A percentile compares a stretch with the other conserved stretches of the same genome.
phyloP scores from a whole-genome alignment of 2,888 invertebrate species.

The Hemithea aestivaria region DNA sequence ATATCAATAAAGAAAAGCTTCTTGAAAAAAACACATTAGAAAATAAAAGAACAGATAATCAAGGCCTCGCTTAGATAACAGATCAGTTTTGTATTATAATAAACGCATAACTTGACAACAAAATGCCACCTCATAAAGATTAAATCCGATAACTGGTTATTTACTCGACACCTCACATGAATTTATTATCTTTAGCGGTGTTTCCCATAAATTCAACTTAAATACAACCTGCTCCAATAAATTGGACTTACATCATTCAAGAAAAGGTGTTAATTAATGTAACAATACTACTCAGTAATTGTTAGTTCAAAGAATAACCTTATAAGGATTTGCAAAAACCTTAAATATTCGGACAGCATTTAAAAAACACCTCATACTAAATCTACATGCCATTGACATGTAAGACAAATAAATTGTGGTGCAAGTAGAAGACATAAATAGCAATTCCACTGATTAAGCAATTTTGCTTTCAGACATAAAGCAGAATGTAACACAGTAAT shows the following conservation, averaged over 20 bases:
- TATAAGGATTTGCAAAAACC: no score
- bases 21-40: no score
- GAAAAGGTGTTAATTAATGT: slow-evolving; percentile 4
- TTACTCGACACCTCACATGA: slow-evolving; percentile 11
- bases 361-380: slow-evolving; percentile 13
- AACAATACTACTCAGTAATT: no score
- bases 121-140: slow-evolving; percentile 2
- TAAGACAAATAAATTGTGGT: slow-evolving; percentile 1
- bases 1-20: no score
- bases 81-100: neutral
- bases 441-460: slow-evolving; percentile 4
- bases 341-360: slow-evolving; percentile 5
- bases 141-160: slow-evolving; percentile 9
- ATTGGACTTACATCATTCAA: slow-evolving; percentile 1
- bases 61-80: no score
- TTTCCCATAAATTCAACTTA: slow-evolving; percentile 13
- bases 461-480: slow-evolving; percentile 7
- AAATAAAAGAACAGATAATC: no score
- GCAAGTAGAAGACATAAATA: neutral
- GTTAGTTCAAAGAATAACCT: no score
- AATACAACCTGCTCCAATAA: slow-evolving; percentile 3
- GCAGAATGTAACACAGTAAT: neutral
- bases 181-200: slow-evolving; percentile 9
- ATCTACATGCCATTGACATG: slow-evolving; percentile 1
- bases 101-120: neutral